Evolutionary conservation across 2,113 vertebrate genomes (phyloP).

Genomic region (Coturnix japonica): DNA sequence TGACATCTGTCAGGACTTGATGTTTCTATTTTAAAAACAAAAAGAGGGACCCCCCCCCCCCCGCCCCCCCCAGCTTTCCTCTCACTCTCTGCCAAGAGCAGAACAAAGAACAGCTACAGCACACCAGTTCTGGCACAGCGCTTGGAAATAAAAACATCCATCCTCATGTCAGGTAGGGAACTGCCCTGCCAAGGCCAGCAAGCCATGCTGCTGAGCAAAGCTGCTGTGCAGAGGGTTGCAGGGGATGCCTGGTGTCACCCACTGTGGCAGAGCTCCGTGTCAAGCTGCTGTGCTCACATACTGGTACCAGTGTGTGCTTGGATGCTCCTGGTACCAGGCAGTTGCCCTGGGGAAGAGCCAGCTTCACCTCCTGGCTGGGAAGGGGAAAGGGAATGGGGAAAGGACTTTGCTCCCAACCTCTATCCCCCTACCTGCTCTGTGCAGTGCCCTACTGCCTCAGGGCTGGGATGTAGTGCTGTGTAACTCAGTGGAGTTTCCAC

Average conservation of each 20-base stretch:
- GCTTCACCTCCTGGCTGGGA: neutral
- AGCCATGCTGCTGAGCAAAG: neutral
- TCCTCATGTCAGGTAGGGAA: constrained; percentile 66
- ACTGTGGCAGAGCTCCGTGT: neutral
- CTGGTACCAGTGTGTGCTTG: neutral
- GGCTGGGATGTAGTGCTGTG: accelerated
- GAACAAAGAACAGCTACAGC: constrained; percentile 62
- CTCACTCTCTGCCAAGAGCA: constrained; percentile 17
- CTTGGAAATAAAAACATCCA: constrained; percentile 62
- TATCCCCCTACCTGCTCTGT: neutral
- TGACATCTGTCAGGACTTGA: neutral
- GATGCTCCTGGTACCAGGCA: neutral
- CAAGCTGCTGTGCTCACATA: neutral
- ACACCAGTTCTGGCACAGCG: constrained; percentile 43
- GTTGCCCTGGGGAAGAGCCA: neutral
- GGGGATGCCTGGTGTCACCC: constrained; percentile 25
- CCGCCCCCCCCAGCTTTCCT: neutral
- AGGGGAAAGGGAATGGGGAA: neutral
- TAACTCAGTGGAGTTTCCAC: neutral
- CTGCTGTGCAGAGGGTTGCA: neutral
- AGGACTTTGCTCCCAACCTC: neutral
- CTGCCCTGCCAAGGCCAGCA: constrained; percentile 61
- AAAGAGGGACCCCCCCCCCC: constrained; percentile 36
- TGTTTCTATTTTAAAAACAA: constrained; percentile 64
- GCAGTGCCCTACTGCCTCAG: neutral